These are phyloP conservation scores for Ictalurus punctatus DNA, from an alignment of 2,113 vertebrate genomes.

Conservation along the genomic window DNA sequence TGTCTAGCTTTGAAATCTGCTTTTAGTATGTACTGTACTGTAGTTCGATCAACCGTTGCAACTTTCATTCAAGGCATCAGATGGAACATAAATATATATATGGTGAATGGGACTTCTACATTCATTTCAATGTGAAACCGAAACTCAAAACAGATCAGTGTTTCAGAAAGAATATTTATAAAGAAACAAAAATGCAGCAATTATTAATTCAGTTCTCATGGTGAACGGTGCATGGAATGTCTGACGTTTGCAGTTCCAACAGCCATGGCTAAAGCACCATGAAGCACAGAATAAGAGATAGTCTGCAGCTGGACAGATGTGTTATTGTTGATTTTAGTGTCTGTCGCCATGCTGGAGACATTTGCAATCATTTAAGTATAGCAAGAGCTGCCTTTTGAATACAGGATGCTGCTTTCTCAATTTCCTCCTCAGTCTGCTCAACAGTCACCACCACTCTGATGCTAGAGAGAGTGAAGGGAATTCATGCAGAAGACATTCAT, in stretches of 20 bases:
- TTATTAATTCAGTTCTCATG: constrained; percentile 18
- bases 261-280: constrained; percentile 5
- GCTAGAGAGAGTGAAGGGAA: constrained; percentile 67
- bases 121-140: constrained; percentile 50
- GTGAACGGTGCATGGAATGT: not conserved
- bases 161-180: constrained; percentile 28
- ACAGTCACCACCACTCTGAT: constrained; percentile 89
- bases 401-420: constrained; percentile 79
- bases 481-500: not conserved
- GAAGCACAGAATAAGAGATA: not conserved
- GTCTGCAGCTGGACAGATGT: not conserved
- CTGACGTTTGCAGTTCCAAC: constrained; percentile 3
- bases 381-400: constrained; percentile 80
- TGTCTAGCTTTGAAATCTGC: not conserved
- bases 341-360: not conserved
- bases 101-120: constrained; percentile 25
- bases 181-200: constrained; percentile 12
- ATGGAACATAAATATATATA: constrained; percentile 35
- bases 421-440: constrained; percentile 86
- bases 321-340: not conserved
- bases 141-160: constrained; percentile 29
- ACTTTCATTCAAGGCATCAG: constrained; percentile 42
- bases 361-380: constrained; percentile 68
- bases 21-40: constrained; percentile 40
- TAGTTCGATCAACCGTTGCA: constrained; percentile 25